A percentile compares a stretch with the other conserved stretches of the same genome.
phyloP scores from a whole-genome alignment of 2,113 vertebrate genomes.

The Danio rerio region GRCz12tu NC_133193.1:14805001-14805500 shows the following conservation, averaged over 20 bases:
- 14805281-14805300: not conserved
- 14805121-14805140: conserved; percentile 49
- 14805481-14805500: too few species aligned
- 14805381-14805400: too few species aligned
- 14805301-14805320: not conserved
- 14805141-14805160: conserved; percentile 32
- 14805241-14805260: not conserved
- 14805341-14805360: not conserved
- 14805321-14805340: not conserved
- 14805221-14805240: not conserved
- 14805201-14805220: conserved; percentile 13
- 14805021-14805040: not conserved
- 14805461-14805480: too few species aligned
- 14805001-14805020: conserved; percentile 4
- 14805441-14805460: too few species aligned
- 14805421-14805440: too few species aligned
- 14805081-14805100: conserved; percentile 30
- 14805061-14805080: conserved; percentile 22
- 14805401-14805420: too few species aligned
- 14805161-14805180: conserved; percentile 35
- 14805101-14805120: conserved; percentile 53
- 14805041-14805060: conserved; percentile 29
- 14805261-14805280: not conserved
- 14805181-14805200: conserved; percentile 13
- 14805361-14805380: too few species aligned